A percentile compares a stretch with the other conserved stretches of the same genome.
Evolutionary conservation across 2,113 vertebrate species (phyloP).

Genomic region (Orycteropus afer): DNA sequence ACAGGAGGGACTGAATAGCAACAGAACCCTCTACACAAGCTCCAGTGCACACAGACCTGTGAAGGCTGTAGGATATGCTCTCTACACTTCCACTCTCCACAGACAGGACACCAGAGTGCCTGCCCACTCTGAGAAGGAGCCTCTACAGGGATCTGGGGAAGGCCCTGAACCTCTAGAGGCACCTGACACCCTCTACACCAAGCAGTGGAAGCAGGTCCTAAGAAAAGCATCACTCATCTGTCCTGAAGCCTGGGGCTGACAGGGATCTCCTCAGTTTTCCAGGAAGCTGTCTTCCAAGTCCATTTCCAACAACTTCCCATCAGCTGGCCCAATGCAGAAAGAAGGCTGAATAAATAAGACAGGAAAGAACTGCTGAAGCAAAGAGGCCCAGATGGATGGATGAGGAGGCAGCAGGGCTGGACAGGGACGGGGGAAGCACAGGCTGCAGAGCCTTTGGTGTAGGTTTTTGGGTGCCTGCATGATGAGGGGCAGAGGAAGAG

Average conservation of each 20-base stretch:
- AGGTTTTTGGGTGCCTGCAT: not conserved
- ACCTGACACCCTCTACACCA: not conserved
- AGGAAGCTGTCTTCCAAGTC: not conserved
- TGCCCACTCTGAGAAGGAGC: not conserved
- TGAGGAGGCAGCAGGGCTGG: too few relatives aligned
- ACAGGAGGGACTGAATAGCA: not conserved
- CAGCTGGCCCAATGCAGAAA: not conserved
- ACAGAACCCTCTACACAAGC: not conserved
- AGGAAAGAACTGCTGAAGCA: not conserved
- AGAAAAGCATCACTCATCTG: not conserved
- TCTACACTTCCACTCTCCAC: not conserved
- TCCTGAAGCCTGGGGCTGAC: not conserved
- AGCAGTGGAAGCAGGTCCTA: not conserved
- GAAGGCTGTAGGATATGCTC: not conserved
- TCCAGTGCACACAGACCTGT: too few relatives aligned
- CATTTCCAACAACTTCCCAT: not conserved
- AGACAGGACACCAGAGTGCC: not conserved
- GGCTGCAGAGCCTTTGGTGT: accelerated
- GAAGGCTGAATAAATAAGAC: too few relatives aligned
- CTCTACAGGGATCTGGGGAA: not conserved
- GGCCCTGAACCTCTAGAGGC: not conserved
- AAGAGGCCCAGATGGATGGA: not conserved
- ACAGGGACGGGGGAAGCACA: not conserved
- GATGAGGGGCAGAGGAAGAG: accelerated
- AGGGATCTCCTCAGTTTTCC: not conserved